Conservation (phyloP, 2,888 invertebrate genomes). For the Nomada fucata region DNA sequence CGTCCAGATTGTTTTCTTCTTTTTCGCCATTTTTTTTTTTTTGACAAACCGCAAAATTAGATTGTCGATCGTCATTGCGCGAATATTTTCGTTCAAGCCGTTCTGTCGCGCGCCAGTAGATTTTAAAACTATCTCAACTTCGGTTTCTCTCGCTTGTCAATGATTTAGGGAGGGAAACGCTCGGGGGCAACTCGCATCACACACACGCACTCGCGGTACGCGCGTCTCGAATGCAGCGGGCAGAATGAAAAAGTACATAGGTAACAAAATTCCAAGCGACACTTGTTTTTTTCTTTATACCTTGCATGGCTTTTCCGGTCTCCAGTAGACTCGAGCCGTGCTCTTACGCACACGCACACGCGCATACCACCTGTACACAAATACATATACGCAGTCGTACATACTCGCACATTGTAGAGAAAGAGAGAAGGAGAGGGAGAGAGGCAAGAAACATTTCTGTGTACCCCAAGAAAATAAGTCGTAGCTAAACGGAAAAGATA, state of each 20-base stretch:
- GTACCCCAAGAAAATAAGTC: slow-evolving; percentile 58
- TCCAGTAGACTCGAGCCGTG: slow-evolving; percentile 7
- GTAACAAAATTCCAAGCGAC: slow-evolving; percentile 23
- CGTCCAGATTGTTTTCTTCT: no score
- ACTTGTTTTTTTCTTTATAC: slow-evolving; percentile 40
- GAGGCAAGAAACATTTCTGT: slow-evolving; percentile 49
- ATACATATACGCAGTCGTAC: slow-evolving; percentile 31
- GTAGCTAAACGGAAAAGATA: slow-evolving; percentile 54
- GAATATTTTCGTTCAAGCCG: no score
- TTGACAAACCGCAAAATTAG: no score
- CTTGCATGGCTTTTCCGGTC: slow-evolving; percentile 25
- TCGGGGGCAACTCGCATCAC: no score
- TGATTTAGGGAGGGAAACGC: no score
- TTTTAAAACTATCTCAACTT: no score
- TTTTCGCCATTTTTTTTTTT: no score
- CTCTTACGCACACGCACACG: slow-evolving; percentile 38
- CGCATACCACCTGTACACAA: background rate
- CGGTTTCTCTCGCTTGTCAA: no score
- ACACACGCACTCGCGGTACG: slow-evolving; percentile 33
- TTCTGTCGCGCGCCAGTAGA: no score
- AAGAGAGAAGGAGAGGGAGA: slow-evolving; percentile 20
- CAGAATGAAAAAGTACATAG: slow-evolving; percentile 9
- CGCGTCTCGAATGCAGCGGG: slow-evolving; percentile 45
- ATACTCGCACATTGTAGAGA: slow-evolving; percentile 48
- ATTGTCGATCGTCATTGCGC: no score